These are phyloP conservation scores for Calephelis virginiensis DNA, from an alignment of 1,140 invertebrate species.

Conservation along the genomic window DNA sequence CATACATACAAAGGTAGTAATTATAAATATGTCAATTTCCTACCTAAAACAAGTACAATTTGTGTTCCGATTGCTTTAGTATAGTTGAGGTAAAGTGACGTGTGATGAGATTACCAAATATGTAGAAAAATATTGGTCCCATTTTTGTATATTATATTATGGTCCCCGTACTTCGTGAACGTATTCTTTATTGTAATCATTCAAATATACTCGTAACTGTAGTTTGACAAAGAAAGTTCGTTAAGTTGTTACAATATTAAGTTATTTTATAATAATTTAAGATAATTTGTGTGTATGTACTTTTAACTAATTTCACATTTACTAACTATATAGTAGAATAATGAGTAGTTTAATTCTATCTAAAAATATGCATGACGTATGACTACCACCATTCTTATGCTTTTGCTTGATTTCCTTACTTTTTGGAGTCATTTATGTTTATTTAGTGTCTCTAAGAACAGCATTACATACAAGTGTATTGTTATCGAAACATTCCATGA, in stretches of 20 bases:
- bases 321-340: no score
- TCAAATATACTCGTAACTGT: not conserved
- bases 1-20: conserved; percentile 46
- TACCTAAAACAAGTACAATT: conserved; percentile 31
- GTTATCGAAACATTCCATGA: no score
- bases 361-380: no score
- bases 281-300: no score
- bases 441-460: no score
- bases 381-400: no score
- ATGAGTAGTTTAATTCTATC: no score
- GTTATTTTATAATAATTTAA: conserved; percentile 1
- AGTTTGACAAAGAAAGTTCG: conserved; percentile 5
- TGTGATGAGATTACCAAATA: conserved; percentile 45
- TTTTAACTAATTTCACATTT: no score
- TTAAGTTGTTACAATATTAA: conserved; percentile 6
- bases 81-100: conserved; percentile 41
- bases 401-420: no score
- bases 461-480: no score
- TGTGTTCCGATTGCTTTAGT: conserved; percentile 18
- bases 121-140: conserved; percentile 45
- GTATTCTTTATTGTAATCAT: not conserved
- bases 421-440: no score
- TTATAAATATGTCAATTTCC: conserved; percentile 58
- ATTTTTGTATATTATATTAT: conserved; percentile 52
- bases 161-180: conserved; percentile 49